Evolutionary conservation across 2,797 vertebrate species (phyloP).

Genomic region (Syngnathus acus): DNA sequence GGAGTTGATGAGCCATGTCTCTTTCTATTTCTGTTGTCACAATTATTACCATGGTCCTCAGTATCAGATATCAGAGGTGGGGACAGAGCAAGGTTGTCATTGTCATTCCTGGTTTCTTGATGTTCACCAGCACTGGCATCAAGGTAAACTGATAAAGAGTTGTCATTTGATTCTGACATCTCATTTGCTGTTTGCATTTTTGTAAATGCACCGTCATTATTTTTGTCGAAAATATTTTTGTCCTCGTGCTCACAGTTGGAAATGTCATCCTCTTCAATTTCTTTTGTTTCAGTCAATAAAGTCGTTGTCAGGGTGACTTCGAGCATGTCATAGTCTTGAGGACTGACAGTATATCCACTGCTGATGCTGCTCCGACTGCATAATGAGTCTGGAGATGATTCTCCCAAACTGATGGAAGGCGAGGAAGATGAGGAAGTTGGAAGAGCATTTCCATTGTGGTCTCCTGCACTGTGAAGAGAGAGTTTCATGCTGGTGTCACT

Average conservation of each 20-base stretch:
- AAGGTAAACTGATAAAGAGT: conserved; percentile 60
- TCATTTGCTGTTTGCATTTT: conserved; percentile 9
- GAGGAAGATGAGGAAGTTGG: conserved; percentile 45
- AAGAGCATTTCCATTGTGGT: conserved; percentile 70
- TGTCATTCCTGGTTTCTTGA: conserved; percentile 39
- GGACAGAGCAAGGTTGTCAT: conserved; percentile 32
- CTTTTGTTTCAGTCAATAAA: background rate
- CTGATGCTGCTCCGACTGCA: conserved; percentile 51
- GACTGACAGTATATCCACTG: conserved; percentile 32
- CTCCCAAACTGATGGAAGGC: conserved; percentile 36
- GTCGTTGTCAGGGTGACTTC: conserved; percentile 52
- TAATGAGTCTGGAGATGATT: conserved; percentile 45
- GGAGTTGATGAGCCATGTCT: conserved; percentile 25
- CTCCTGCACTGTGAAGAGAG: conserved; percentile 54
- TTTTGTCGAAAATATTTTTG: background rate
- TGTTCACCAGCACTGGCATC: conserved; percentile 45
- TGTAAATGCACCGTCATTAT: background rate
- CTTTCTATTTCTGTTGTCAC: conserved; percentile 16
- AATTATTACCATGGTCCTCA: background rate
- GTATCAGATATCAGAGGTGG: conserved; percentile 1
- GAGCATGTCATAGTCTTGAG: conserved; percentile 55
- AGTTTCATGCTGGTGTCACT: conserved; percentile 48
- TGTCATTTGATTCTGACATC: conserved; percentile 46
- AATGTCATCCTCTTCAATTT: conserved; percentile 5
- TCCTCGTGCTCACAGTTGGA: conserved; percentile 25